Percentiles rank a stretch among this genome's conserved stretches.
Evolutionary conservation across 1,140 invertebrate species (phyloP).

Genomic region (Drosophila pruinosa): DNA sequence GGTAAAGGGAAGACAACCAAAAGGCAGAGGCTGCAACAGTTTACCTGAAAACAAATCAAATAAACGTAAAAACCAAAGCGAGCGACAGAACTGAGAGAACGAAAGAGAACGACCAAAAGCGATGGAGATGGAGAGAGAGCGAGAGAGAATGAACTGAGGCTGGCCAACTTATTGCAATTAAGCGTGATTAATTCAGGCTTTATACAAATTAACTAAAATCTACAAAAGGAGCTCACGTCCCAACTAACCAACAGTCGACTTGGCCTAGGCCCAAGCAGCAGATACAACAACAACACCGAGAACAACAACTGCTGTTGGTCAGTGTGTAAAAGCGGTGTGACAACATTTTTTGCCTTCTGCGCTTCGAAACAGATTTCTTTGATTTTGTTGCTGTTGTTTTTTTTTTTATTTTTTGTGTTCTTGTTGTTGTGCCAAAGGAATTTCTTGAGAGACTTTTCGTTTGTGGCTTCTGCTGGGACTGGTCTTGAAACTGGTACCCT

Average conservation of each 20-base stretch:
- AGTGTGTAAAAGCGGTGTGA: conserved; percentile 71
- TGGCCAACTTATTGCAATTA: conserved; percentile 71
- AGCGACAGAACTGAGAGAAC: neutral
- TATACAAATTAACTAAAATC: conserved; percentile 79
- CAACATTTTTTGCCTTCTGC: conserved; percentile 64
- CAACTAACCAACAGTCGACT: conserved; percentile 18
- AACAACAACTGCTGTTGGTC: conserved; percentile 33
- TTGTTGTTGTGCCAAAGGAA: conserved; percentile 66
- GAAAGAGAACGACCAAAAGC: neutral
- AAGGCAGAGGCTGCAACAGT: conserved; percentile 76
- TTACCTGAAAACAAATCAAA: conserved; percentile 80
- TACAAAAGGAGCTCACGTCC: conserved; percentile 51
- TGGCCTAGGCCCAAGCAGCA: conserved; percentile 31
- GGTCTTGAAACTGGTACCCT: conserved; percentile 78
- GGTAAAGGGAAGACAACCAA: conserved; percentile 29
- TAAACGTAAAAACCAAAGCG: conserved; percentile 50
- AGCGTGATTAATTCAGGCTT: conserved; percentile 79
- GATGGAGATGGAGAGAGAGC: neutral
- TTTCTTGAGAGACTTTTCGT: conserved; percentile 64
- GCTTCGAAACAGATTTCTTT: conserved; percentile 51
- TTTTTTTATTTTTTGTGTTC: conserved; percentile 26
- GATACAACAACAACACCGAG: conserved; percentile 9
- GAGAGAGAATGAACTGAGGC: neutral
- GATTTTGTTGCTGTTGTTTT: conserved; percentile 19
- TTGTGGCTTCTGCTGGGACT: conserved; percentile 65